Conservation (phyloP, 2,797 vertebrate species). For the Hyperoplus lanceolatus region DNA sequence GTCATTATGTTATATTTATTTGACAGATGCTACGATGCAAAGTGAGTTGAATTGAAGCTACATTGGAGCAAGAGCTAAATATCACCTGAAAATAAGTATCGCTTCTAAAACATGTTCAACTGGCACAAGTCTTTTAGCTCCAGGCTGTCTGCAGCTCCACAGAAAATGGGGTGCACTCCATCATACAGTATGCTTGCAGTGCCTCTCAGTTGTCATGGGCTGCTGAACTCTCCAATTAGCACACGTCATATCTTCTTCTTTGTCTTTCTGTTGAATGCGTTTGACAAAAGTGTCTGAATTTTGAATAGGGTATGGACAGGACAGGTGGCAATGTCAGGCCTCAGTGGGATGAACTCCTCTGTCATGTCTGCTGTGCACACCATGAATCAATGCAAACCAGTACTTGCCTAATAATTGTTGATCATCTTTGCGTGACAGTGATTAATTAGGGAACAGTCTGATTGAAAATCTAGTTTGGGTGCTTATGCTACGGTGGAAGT, state of each 20-base stretch:
- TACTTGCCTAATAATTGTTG: conserved; percentile 69
- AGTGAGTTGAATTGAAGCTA: neutral
- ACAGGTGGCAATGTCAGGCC: conserved; percentile 64
- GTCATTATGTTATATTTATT: neutral
- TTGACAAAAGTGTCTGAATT: conserved; percentile 61
- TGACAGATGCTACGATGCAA: neutral
- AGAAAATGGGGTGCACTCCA: conserved; percentile 8
- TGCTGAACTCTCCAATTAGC: conserved; percentile 48
- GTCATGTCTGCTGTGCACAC: conserved; percentile 44
- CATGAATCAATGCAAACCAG: conserved; percentile 49
- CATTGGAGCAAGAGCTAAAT: neutral
- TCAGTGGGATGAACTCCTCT: conserved; percentile 43
- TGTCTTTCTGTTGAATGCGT: conserved; percentile 67
- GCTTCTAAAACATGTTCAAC: neutral
- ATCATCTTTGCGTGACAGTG: conserved; percentile 69
- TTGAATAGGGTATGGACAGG: conserved; percentile 71
- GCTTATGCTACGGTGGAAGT: conserved; percentile 68
- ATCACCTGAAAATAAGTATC: neutral
- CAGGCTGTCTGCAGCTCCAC: neutral
- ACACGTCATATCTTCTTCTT: conserved; percentile 37
- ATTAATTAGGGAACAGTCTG: conserved; percentile 65
- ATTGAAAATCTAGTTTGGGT: conserved; percentile 63
- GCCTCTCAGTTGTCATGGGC: conserved; percentile 27
- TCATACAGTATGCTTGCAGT: neutral
- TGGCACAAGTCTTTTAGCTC: neutral